Evolutionary conservation across 92 coral and sea anemone species (phyloP).

Genomic region (Pocillopora meandrina): DNA sequence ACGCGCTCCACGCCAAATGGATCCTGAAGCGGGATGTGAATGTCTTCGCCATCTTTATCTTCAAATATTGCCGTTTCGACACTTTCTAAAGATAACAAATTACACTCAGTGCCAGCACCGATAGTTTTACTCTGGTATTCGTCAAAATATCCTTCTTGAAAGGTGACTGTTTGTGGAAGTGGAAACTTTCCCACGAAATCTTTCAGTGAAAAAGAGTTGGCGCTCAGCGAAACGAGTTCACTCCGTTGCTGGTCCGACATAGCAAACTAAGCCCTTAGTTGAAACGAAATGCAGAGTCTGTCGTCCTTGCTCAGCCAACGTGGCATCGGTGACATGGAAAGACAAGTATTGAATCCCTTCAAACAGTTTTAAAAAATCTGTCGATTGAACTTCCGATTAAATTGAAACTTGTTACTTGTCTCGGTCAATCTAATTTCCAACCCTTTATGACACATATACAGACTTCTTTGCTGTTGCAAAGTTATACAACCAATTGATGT

Average conservation of each 20-base stretch:
- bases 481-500: not conserved
- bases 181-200: slow-evolving; percentile 39
- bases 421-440: not conserved
- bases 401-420: not conserved
- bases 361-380: not conserved
- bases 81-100: slow-evolving; percentile 24
- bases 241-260: slow-evolving; percentile 6
- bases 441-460: not conserved
- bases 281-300: too few relatives aligned
- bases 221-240: not conserved
- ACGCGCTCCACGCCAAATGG: slow-evolving; percentile 43
- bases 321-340: not conserved
- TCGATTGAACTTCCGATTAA: slow-evolving; percentile 13
- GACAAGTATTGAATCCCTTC: not conserved
- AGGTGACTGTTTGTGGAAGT: slow-evolving; percentile 47
- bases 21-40: slow-evolving; percentile 38
- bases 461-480: not conserved
- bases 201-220: slow-evolving; percentile 13
- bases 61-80: slow-evolving; percentile 33
- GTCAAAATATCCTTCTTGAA: slow-evolving; percentile 33
- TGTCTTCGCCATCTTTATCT: slow-evolving; percentile 25
- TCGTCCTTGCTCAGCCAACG: not conserved
- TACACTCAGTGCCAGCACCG: slow-evolving; percentile 25
- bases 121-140: slow-evolving; percentile 18
- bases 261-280: too few relatives aligned